Base-by-base conservation (phyloP, 1,140 invertebrate genomes). In the Drosophila sucinea region DNA sequence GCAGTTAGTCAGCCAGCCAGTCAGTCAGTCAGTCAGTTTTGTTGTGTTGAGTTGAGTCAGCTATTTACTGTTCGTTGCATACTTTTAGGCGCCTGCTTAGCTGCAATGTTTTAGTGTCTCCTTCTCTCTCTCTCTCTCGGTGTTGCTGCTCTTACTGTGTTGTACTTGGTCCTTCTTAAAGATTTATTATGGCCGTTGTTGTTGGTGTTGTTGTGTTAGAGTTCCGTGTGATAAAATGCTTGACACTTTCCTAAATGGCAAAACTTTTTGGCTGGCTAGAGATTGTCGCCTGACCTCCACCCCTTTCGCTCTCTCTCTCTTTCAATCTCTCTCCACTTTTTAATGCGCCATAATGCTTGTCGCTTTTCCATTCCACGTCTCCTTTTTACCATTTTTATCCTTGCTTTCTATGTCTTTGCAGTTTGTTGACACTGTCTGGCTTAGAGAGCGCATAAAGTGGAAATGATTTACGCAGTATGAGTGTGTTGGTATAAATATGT, bases 231-330 rank as follows among this genome's bases (percentile, higher is more conserved):
- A 87, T 87, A 87, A 87, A 87, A 87, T 89, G 84, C 84, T 87
- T 87, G 84, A 87, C 83, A 87, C 83, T 87, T 89, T 89, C 79
- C 83, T 87, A 89, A 89, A 87, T 84, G 83, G 76, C 84, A 64
- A 89, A 89, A 83, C 76, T 87, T 87, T 87, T 87, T 83, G 83
- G 86, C 84, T 87, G 63, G 65, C 82, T 76, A 87, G 83, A 86
- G 83, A 86, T 87, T 86, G 73, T 51, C 44, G 44, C 44, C 44
- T 33, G 8, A 60, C 33, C 32, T 3, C 10, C 57, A 60, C 17
- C 32, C 57, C 30, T 33, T 35, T 33, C 29, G 7, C 38, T 41
- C 27, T 17, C 5, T 44, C 65, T 69, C 54, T 67, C 17, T 23
- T 38, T 51, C 70, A 7, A 17, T 38, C 41, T 40, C 47, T 75